phyloP scores from a whole-genome alignment of 2,797 vertebrate species.

The Bradypus variegatus region DNA sequence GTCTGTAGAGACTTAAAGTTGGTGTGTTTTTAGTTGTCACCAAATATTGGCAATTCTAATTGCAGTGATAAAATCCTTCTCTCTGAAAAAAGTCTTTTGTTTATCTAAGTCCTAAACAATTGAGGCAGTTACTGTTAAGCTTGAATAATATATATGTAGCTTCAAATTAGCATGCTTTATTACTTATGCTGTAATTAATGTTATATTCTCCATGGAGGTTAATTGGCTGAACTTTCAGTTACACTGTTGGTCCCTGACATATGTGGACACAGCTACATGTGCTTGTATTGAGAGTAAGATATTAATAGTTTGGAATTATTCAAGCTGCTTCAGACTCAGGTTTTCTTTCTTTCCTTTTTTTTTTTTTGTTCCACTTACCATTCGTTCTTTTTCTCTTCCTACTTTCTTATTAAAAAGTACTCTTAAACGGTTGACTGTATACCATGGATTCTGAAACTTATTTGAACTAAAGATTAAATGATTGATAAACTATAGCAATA shows the following conservation, averaged over 20 bases:
- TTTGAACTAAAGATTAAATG: conserved; percentile 29
- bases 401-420: conserved; percentile 31
- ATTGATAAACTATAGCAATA: not conserved
- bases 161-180: not conserved
- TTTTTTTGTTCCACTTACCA: too few relatives aligned
- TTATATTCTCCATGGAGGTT: not conserved
- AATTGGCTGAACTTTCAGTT: conserved; percentile 5
- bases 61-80: not conserved
- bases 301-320: conserved; percentile 13
- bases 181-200: not conserved
- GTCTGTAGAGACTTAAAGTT: not conserved
- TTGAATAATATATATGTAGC: not conserved
- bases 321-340: not conserved
- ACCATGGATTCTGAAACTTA: conserved; percentile 26
- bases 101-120: not conserved
- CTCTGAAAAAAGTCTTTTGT: not conserved
- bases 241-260: not conserved
- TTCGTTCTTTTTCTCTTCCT: not conserved
- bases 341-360: too few relatives aligned
- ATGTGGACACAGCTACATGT: not conserved
- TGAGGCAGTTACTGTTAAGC: not conserved
- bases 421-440: too few relatives aligned
- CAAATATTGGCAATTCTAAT: not conserved
- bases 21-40: not conserved
- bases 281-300: not conserved